A percentile compares a stretch with the other conserved stretches of the same genome.
phyloP scores from a whole-genome alignment of 2,797 vertebrate genomes.

The Leptatherina wallacei region DNA sequence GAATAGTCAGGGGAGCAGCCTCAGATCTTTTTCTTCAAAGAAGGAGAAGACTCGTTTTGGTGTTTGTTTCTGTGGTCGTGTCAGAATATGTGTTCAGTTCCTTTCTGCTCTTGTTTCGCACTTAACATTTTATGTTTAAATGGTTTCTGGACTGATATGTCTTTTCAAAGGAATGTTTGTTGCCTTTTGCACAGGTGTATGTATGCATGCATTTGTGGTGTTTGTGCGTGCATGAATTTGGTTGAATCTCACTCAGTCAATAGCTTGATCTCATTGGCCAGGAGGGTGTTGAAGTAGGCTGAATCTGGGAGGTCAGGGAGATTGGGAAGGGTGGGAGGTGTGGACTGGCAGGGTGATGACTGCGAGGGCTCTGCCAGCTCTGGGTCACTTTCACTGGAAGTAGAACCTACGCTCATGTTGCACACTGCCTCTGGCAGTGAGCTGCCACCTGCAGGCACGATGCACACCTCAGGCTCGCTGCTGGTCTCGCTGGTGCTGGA shows the following conservation, averaged over 20 bases:
- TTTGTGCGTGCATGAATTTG: conserved; percentile 51
- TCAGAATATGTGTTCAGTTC: conserved; percentile 27
- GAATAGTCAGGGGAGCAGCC: conserved; percentile 87
- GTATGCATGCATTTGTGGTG: conserved; percentile 38
- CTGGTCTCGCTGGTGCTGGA: conserved; percentile 89
- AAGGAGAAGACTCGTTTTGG: conserved; percentile 66
- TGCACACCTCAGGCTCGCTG: conserved; percentile 87
- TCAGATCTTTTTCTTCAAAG: conserved; percentile 72
- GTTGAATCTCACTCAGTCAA: conserved; percentile 88
- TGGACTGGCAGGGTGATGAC: conserved; percentile 74
- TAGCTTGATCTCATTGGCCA: conserved; percentile 90
- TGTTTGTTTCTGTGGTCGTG: conserved; percentile 46
- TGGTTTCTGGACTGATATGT: conserved; percentile 55
- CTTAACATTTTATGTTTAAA: conserved; percentile 31
- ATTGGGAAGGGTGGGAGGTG: conserved; percentile 61
- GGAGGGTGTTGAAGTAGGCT: conserved; percentile 88
- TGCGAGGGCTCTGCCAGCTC: conserved; percentile 86
- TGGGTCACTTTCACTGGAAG: conserved; percentile 90
- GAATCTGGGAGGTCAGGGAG: conserved; percentile 78
- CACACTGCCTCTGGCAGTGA: conserved; percentile 84
- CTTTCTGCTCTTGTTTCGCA: conserved; percentile 58
- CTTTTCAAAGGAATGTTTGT: conserved; percentile 62
- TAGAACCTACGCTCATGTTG: conserved; percentile 88
- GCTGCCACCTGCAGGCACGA: conserved; percentile 62
- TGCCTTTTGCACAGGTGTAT: conserved; percentile 44